phyloP scores from a whole-genome alignment of 2,888 invertebrate species.

The Linnaemya tessellans region DNA sequence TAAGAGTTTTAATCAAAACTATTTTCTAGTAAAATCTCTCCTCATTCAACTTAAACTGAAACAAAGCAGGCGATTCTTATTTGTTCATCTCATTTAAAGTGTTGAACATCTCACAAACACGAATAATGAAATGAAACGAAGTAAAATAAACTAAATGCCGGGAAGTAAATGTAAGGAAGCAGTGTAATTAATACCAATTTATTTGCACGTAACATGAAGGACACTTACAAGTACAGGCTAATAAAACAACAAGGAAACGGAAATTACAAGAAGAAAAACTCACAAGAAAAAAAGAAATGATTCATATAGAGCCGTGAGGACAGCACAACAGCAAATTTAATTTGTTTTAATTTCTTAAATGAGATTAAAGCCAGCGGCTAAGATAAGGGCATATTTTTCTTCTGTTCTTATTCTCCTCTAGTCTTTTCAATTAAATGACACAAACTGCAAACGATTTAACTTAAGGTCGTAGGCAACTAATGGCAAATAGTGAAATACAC shows the following conservation, averaged over 20 bases:
- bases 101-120: slow-evolving; percentile 19
- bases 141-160: slow-evolving; percentile 14
- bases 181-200: slow-evolving; percentile 70
- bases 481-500: not conserved
- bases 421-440: slow-evolving; percentile 48
- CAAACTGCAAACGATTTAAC: slow-evolving; percentile 40
- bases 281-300: slow-evolving; percentile 7
- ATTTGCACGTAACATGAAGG: slow-evolving; percentile 67
- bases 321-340: slow-evolving; percentile 46
- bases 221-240: slow-evolving; percentile 38
- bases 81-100: not conserved
- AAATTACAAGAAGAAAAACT: slow-evolving; percentile 33
- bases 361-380: slow-evolving; percentile 53
- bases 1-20: slow-evolving; percentile 17
- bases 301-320: slow-evolving; percentile 1
- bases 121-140: not conserved
- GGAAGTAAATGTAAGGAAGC: slow-evolving; percentile 50
- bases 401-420: not conserved
- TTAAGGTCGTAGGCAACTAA: slow-evolving; percentile 22
- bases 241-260: slow-evolving; percentile 43
- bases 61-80: not conserved
- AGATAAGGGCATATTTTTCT: slow-evolving; percentile 63
- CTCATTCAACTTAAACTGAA: not conserved
- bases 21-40: not conserved
- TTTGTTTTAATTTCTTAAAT: slow-evolving; percentile 64